Evolutionary conservation across 2,797 vertebrate species (phyloP).

Genomic region (Rachycentron canadum): DNA sequence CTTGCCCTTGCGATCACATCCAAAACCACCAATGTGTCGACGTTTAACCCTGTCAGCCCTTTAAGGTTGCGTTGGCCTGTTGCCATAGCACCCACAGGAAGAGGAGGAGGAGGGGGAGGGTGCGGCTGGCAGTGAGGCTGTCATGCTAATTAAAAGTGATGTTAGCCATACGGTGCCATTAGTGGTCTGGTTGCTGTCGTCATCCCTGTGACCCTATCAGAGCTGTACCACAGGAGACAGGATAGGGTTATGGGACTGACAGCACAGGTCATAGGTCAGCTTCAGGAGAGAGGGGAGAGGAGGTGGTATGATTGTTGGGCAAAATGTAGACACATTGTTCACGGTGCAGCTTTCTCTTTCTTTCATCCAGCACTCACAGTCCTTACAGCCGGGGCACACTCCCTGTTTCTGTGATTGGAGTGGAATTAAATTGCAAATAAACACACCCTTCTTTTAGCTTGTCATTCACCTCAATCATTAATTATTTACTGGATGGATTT

Average conservation of each 20-base stretch:
- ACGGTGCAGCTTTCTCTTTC: not conserved
- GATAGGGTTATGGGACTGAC: constrained; percentile 57
- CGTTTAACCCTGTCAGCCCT: constrained; percentile 53
- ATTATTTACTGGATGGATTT: constrained; percentile 59
- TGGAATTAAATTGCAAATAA: constrained; percentile 27
- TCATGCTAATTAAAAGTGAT: constrained; percentile 82
- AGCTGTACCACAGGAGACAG: constrained; percentile 46
- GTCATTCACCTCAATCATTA: constrained; percentile 44
- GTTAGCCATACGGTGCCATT: constrained; percentile 74
- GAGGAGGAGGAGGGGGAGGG: constrained; percentile 35
- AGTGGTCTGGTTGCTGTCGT: constrained; percentile 61
- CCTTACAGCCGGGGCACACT: not conserved
- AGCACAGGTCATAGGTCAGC: constrained; percentile 69
- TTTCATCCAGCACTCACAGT: constrained; percentile 6
- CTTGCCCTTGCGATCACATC: constrained; percentile 25
- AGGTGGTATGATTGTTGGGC: constrained; percentile 40
- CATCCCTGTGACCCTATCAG: constrained; percentile 65
- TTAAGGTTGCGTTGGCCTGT: constrained; percentile 47
- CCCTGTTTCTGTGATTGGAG: constrained; percentile 14
- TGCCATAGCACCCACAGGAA: constrained; percentile 60
- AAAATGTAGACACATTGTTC: constrained; percentile 64
- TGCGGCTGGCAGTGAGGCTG: constrained; percentile 56
- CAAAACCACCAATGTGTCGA: constrained; percentile 24
- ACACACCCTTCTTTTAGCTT: constrained; percentile 16
- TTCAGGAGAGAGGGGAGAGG: constrained; percentile 17